A percentile compares a stretch with the other conserved stretches of the same genome.
phyloP scores from a whole-genome alignment of 1,140 invertebrate genomes.

The Steinernema feltiae region DNA sequence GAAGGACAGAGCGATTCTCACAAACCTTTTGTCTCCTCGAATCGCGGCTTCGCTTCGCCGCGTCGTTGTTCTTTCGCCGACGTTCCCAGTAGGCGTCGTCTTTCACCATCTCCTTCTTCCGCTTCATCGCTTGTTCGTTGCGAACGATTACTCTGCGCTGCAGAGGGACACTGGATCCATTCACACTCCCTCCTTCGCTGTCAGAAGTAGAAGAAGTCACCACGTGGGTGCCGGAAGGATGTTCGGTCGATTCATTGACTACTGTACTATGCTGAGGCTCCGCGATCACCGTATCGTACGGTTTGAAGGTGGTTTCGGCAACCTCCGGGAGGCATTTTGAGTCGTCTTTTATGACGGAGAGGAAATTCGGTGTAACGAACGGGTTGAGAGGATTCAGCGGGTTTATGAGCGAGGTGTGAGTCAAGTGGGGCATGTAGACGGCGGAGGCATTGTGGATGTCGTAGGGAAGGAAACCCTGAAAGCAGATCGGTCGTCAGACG shows the following conservation, averaged over 20 bases:
- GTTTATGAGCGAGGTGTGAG: neutral
- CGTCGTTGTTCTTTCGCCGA: constrained; percentile 84
- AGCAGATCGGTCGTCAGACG: neutral
- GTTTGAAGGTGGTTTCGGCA: neutral
- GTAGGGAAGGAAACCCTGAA: constrained; percentile 1
- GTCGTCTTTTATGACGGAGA: neutral
- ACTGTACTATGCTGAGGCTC: neutral
- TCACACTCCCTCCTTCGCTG: neutral
- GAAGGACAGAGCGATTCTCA: constrained; percentile 56
- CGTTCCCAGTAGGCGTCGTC: constrained; percentile 73
- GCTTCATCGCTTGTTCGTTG: neutral
- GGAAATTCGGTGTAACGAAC: neutral
- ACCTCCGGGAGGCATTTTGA: neutral
- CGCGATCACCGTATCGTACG: neutral
- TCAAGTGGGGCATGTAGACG: constrained; percentile 4
- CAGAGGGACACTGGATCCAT: neutral
- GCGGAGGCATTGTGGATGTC: constrained; percentile 5
- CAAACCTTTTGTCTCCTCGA: constrained; percentile 69
- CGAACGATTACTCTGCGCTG: neutral
- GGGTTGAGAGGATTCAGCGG: neutral
- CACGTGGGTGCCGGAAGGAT: neutral
- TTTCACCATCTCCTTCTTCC: constrained; percentile 9
- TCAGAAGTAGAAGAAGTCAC: neutral
- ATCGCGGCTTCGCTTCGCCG: constrained; percentile 84
- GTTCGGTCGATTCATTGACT: neutral